Conservation (phyloP, 1,140 invertebrate species). For the Zeugodacus cucurbitae region DNA sequence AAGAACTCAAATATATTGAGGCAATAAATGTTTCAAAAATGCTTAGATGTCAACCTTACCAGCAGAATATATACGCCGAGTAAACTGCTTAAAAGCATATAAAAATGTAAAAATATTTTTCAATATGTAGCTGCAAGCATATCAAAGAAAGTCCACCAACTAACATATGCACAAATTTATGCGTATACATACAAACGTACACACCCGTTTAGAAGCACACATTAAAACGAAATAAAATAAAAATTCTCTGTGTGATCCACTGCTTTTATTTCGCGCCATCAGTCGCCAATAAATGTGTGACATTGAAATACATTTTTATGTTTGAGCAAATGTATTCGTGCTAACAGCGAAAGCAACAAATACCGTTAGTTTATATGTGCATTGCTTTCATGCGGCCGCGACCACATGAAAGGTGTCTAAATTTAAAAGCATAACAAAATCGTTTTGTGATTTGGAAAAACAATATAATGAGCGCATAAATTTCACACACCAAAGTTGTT, state of each 20-base stretch:
- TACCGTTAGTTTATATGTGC: background rate
- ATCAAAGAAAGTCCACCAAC: background rate
- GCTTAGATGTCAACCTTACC: too few species aligned
- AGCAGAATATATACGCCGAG: too few species aligned
- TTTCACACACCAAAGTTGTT: background rate
- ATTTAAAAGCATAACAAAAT: conserved; percentile 17
- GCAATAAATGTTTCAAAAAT: too few species aligned
- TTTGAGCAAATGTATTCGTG: background rate
- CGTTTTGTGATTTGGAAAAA: background rate
- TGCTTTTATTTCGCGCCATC: background rate
- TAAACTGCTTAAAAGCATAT: too few species aligned
- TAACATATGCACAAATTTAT: background rate
- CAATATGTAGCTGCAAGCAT: background rate
- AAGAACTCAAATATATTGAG: too few species aligned
- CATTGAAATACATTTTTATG: background rate
- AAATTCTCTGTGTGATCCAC: background rate
- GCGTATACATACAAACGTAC: background rate
- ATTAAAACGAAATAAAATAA: background rate
- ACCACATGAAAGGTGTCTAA: conserved; percentile 7
- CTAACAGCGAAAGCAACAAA: background rate
- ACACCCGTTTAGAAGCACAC: background rate
- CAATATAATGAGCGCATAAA: background rate
- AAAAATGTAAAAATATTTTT: too few species aligned
- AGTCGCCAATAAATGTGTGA: background rate
- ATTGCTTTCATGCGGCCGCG: background rate